phyloP scores from a whole-genome alignment of 1,140 invertebrate species.

The Diplogasteroides magnus region DNA sequence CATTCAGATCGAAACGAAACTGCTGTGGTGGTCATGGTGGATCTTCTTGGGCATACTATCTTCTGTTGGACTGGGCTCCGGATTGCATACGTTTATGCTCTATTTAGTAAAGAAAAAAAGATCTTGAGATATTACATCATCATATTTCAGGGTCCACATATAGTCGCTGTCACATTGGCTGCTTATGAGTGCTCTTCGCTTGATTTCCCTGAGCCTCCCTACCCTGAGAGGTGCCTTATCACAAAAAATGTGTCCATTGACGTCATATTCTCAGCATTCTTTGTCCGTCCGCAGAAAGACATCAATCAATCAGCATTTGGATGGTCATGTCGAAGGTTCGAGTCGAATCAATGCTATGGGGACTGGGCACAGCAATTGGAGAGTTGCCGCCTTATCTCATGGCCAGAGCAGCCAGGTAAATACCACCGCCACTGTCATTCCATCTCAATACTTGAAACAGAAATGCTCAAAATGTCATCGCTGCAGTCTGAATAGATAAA shows the following conservation, averaged over 20 bases:
- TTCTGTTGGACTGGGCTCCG: conserved; percentile 92
- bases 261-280: too few species aligned
- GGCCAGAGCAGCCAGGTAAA: conserved; percentile 72
- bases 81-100: conserved; percentile 93
- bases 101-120: conserved; percentile 69
- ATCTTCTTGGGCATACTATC: conserved; percentile 87
- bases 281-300: too few species aligned
- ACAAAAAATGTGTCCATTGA: too few species aligned
- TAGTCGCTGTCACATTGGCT: conserved; percentile 82
- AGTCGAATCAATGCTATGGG: conserved; percentile 94
- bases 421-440: too few species aligned
- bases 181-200: conserved; percentile 91
- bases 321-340: conserved; percentile 91
- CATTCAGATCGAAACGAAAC: not conserved
- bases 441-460: too few species aligned
- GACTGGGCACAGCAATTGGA: conserved; percentile 89
- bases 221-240: conserved; percentile 66
- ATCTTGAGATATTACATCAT: conserved; percentile 9
- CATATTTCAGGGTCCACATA: conserved; percentile 61
- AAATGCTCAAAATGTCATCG: too few species aligned
- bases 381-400: conserved; percentile 95
- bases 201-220: conserved; percentile 78
- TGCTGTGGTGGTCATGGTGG: conserved; percentile 82
- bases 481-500: too few species aligned
- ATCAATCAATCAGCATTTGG: too few species aligned